Conservation (phyloP, 1,140 invertebrate genomes). For the Aporrectodea caliginosa region DNA sequence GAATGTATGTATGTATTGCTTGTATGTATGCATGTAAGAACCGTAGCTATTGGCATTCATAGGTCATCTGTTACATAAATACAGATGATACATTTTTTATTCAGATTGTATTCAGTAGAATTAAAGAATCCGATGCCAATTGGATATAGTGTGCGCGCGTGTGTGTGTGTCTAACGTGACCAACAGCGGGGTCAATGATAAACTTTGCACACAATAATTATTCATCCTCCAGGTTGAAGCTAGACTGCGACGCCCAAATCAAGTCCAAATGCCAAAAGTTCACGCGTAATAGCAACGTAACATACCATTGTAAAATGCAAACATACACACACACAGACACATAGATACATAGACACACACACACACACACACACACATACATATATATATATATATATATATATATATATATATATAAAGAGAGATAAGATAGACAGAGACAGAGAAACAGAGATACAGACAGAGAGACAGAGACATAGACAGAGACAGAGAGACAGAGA, state of each 20-base stretch:
- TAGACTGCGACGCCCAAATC: not conserved
- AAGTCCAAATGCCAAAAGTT: not conserved
- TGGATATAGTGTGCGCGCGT: no score
- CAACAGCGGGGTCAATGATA: no score
- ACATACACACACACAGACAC: constrained; percentile 14
- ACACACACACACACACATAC: constrained; percentile 33
- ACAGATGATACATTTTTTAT: no score
- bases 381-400: constrained; percentile 25
- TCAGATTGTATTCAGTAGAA: no score
- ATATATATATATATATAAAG: constrained; percentile 2
- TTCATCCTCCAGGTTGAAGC: not conserved
- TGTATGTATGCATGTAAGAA: no score
- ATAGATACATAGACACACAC: constrained; percentile 17
- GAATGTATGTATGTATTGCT: no score
- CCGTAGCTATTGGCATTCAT: no score
- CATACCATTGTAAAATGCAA: constrained; percentile 12
- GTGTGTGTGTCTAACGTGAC: no score
- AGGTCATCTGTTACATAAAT: no score
- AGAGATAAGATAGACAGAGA: no score
- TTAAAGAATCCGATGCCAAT: no score
- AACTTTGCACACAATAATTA: no score
- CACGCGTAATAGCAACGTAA: not conserved
- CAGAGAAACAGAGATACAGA: not conserved
- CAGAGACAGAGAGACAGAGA: not conserved
- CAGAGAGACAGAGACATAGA: not conserved